Percentiles rank a stretch among this genome's conserved stretches.
Evolutionary conservation across 2,888 invertebrate species (phyloP).

Genomic region (Meteorus cinctellus): DNA sequence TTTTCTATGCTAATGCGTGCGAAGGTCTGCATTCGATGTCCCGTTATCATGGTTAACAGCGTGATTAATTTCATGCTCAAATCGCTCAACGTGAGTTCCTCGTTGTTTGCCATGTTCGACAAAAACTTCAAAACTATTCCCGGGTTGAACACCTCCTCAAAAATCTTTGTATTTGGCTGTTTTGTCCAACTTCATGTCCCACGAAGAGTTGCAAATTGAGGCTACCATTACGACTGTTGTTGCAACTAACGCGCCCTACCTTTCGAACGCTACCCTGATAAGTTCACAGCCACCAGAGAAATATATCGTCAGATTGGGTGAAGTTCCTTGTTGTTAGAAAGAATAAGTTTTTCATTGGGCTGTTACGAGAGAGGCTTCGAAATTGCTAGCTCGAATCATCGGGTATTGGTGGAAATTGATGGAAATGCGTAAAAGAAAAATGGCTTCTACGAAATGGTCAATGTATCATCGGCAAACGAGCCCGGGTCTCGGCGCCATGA

Average conservation of each 20-base stretch:
- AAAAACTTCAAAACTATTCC: conserved; percentile 36
- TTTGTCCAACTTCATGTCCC: conserved; percentile 1
- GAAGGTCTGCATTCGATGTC: conserved; percentile 48
- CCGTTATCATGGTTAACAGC: conserved; percentile 42
- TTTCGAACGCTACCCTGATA: conserved; percentile 6
- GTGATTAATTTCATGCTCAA: conserved; percentile 42
- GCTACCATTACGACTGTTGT: neutral
- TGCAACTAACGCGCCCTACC: neutral
- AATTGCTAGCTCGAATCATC: neutral
- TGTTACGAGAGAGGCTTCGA: neutral
- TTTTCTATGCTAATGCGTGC: conserved; percentile 29
- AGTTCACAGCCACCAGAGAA: conserved; percentile 6
- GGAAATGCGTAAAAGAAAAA: conserved; percentile 50
- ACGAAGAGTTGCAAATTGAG: conserved; percentile 3
- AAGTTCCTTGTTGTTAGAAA: neutral
- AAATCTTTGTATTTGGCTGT: conserved; percentile 43
- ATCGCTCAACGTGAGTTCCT: conserved; percentile 46
- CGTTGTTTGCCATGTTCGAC: conserved; percentile 44
- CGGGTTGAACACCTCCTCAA: conserved; percentile 47
- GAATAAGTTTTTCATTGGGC: neutral
- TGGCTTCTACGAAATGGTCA: conserved; percentile 43
- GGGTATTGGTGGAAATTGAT: conserved; percentile 34
- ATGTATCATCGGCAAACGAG: conserved; percentile 42
- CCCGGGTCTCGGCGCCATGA: conserved; percentile 45
- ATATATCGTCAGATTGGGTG: neutral